Base-by-base conservation (phyloP, 2,888 invertebrate species). In the Agrilus cyanescens region DNA sequence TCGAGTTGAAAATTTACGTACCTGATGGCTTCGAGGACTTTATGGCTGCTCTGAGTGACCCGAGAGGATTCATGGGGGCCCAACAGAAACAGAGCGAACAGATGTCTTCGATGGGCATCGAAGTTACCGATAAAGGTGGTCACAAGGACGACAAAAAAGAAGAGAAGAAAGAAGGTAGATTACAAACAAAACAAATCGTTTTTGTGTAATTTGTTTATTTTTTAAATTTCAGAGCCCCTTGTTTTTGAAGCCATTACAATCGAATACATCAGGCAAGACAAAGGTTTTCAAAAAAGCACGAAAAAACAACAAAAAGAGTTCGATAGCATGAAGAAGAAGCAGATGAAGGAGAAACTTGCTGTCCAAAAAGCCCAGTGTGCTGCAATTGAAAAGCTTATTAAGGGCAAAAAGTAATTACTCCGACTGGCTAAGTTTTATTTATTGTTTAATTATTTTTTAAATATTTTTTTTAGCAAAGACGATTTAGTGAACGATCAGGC, bases 1-100 rank as follows among this genome's bases (percentile, higher is more conserved):
- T 99, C 59, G 95, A 96, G 70, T 79, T 98, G 49, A 97, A 97
- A 74, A 99, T 98, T 57, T 99, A 99, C 71, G 96, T 99, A 53
- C 98, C 98, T 33, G 96, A 97, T 70, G 98, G 97, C 38, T 87
- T 97, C 62, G 94, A 94, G 75, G 95, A 95, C 63, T 88, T 99
- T 65, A 98, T 98, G 86, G 95, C 95, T 47, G 95, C 96, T 4
- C 69, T 98, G 46, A 93, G 94, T 7, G 96, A 95, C 66, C 97
- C 97, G 0, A 74, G 90, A 46, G 90, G 88, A 4, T 93, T 90
- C 67, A 79, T 88, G 68, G 85, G 88, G 5, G 86, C 87, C 2
- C 85, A 88, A 44, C 83, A 87, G 54, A 88, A 89, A 58, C 76
- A 89, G 45, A 82, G 84, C 18, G 87, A 90, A 59, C 91, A 93